Percentiles rank a stretch among this genome's conserved stretches.
Conservation (phyloP, 2,797 vertebrate species). For the Enteromius viviparus region DNA sequence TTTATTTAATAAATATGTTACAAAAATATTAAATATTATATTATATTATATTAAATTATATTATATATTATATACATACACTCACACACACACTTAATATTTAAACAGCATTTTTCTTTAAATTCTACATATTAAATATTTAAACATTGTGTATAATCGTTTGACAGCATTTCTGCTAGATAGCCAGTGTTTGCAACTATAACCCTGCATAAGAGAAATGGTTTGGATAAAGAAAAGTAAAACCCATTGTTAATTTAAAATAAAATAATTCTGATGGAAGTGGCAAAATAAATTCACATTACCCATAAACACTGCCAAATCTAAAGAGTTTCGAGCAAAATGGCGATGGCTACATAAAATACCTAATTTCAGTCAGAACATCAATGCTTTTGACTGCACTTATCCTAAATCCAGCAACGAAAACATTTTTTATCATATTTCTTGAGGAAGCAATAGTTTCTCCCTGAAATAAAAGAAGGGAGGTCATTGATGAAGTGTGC, state of each 20-base stretch:
- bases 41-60: too few species aligned
- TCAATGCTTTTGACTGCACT: not conserved
- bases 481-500: not conserved
- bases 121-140: too few species aligned
- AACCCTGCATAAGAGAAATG: not conserved
- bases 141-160: too few species aligned
- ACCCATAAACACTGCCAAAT: not conserved
- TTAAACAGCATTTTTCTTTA: too few species aligned
- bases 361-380: not conserved
- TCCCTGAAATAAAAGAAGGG: not conserved
- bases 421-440: slow-evolving; percentile 6
- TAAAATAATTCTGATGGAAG: not conserved
- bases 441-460: not conserved
- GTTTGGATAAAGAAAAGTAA: not conserved
- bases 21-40: too few species aligned
- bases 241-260: not conserved
- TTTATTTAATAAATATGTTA: too few species aligned
- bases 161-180: not conserved
- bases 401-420: not conserved
- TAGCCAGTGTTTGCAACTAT: not conserved
- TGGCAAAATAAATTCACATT: not conserved
- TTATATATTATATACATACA: too few species aligned
- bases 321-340: not conserved
- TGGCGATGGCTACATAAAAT: not conserved
- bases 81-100: too few species aligned